A percentile compares a stretch with the other conserved stretches of the same genome.
Conservation (phyloP, 1,140 invertebrate genomes). For the Bilobella aurantiaca region DNA sequence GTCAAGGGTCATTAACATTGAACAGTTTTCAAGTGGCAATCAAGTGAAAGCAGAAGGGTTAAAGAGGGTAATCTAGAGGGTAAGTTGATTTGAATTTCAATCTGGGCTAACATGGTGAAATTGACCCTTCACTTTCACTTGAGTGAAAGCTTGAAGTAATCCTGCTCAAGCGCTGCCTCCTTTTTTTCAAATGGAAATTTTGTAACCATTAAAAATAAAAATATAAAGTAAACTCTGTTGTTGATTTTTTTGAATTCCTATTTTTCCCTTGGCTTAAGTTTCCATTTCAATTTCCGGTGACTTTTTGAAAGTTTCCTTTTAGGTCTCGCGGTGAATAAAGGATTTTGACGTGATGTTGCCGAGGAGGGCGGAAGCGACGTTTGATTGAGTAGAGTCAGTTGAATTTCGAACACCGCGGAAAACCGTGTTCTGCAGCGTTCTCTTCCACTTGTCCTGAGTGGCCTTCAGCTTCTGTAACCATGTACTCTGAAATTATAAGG, state of each 20-base stretch:
- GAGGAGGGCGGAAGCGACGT: conserved; percentile 22
- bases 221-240: background rate
- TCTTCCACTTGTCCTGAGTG: conserved; percentile 48
- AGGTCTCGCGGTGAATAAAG: conserved; percentile 9
- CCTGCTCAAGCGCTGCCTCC: no score
- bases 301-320: background rate
- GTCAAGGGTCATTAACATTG: no score
- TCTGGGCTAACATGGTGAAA: no score
- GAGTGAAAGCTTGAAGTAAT: no score
- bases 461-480: conserved; percentile 46
- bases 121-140: no score
- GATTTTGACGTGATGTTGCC: conserved; percentile 14
- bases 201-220: no score
- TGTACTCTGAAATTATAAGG: conserved; percentile 39
- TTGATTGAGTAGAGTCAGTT: conserved; percentile 28
- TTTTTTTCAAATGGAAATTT: no score
- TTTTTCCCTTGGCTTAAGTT: no score
- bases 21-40: no score
- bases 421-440: conserved; percentile 43
- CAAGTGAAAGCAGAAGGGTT: no score
- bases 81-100: no score
- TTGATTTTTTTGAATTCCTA: background rate
- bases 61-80: no score
- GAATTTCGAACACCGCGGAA: conserved; percentile 30
- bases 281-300: background rate